A percentile compares a stretch with the other conserved stretches of the same genome.
Conservation (phyloP, 2,113 vertebrate genomes). For the Turnix velox region DNA sequence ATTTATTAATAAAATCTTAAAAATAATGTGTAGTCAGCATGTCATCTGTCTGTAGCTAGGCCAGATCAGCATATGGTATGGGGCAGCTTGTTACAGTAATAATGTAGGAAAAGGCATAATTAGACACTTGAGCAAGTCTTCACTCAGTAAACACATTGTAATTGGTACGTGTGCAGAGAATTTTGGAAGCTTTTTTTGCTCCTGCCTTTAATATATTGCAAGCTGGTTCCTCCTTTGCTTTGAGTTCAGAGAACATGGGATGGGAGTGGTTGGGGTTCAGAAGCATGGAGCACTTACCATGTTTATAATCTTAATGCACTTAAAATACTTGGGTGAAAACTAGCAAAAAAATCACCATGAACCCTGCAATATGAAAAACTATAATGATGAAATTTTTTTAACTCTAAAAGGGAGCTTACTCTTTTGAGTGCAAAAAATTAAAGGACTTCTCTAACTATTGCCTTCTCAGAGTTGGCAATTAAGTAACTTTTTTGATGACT, state of each 20-base stretch:
- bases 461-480: neutral
- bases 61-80: neutral
- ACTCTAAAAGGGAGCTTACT: neutral
- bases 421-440: no score
- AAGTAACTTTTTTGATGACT: neutral
- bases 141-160: slow-evolving; percentile 14
- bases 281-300: neutral
- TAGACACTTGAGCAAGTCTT: slow-evolving; percentile 10
- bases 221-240: neutral
- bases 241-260: neutral
- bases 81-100: neutral
- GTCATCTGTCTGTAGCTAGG: slow-evolving; percentile 29
- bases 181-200: neutral
- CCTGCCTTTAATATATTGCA: neutral
- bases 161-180: neutral
- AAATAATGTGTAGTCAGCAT: slow-evolving; percentile 24
- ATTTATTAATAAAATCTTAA: slow-evolving; percentile 43
- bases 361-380: neutral
- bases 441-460: neutral
- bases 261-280: neutral
- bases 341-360: neutral
- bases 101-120: neutral
- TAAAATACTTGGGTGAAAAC: neutral
- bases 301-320: neutral
- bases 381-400: neutral